Percentiles rank a stretch among this genome's conserved stretches.
These are phyloP conservation scores for Argya squamiceps DNA, from an alignment of 2,797 vertebrate genomes.

Conservation along the genomic window DNA sequence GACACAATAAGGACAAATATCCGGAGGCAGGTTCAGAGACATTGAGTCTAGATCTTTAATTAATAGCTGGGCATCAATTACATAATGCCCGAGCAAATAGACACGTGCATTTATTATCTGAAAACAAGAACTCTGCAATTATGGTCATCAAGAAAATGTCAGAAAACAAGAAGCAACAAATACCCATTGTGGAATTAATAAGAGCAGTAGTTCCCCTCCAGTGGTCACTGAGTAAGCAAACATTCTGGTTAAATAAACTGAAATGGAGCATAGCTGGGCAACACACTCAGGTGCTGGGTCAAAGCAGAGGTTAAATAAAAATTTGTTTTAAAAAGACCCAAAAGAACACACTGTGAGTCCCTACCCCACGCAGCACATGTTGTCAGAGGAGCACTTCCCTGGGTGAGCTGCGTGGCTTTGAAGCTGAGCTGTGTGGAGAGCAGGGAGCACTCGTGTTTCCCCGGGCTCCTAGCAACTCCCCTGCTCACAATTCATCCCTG, in stretches of 20 bases:
- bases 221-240: constrained; percentile 74
- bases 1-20: constrained; percentile 64
- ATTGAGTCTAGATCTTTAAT: constrained; percentile 69
- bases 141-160: constrained; percentile 45
- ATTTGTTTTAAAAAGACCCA: constrained; percentile 68
- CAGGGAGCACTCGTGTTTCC: neutral
- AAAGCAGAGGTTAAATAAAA: constrained; percentile 77
- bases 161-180: constrained; percentile 64
- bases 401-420: neutral
- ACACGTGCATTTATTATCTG: constrained; percentile 51
- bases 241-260: constrained; percentile 77
- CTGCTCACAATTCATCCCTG: neutral
- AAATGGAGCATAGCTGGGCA: constrained; percentile 72
- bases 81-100: constrained; percentile 56
- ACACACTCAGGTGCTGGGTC: constrained; percentile 69
- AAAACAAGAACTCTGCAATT: constrained; percentile 56
- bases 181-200: constrained; percentile 53
- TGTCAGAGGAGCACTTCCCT: neutral
- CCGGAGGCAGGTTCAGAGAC: constrained; percentile 69
- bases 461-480: neutral
- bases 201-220: constrained; percentile 63
- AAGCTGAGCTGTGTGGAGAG: neutral
- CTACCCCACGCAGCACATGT: neutral
- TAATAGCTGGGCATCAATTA: constrained; percentile 67
- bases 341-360: constrained; percentile 1